Evolutionary conservation across 2,888 invertebrate species (phyloP).

Genomic region (Willowsia nigromaculata): DNA sequence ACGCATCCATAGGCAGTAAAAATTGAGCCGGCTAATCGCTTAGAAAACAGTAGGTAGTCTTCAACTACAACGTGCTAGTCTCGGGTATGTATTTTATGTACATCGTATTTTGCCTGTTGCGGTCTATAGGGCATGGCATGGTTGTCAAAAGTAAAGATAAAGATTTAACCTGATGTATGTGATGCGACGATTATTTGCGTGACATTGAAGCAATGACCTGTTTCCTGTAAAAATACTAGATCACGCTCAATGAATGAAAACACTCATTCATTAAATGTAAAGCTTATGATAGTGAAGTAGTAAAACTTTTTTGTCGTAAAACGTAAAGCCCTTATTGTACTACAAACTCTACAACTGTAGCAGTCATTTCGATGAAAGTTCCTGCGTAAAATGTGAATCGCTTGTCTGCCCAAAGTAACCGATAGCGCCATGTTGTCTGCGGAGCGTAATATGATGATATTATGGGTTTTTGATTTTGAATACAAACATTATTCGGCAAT

Average conservation of each 20-base stretch:
- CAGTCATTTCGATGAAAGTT: too few relatives aligned
- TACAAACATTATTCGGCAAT: too few relatives aligned
- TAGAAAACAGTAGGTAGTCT: not conserved
- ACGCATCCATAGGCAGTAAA: not conserved
- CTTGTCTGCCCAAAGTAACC: too few relatives aligned
- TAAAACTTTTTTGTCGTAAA: not conserved
- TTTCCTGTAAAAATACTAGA: conserved; percentile 56
- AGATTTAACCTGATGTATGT: not conserved
- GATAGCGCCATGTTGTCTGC: too few relatives aligned
- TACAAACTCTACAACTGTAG: too few relatives aligned
- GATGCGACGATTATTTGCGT: conserved; percentile 30
- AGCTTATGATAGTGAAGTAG: not conserved
- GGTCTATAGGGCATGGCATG: not conserved
- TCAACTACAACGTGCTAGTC: not conserved
- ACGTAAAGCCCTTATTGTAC: too few relatives aligned
- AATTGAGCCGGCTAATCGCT: not conserved
- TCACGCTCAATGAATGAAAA: conserved; percentile 25
- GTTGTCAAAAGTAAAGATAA: not conserved
- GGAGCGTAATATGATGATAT: too few relatives aligned
- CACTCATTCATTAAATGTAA: conserved; percentile 35
- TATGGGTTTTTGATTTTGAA: too few relatives aligned
- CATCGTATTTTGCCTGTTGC: not conserved
- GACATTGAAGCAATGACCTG: conserved; percentile 59
- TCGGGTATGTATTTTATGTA: not conserved
- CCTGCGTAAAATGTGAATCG: too few relatives aligned